Conservation (phyloP, 2,113 vertebrate genomes). For the Bettongia penicillata region DNA sequence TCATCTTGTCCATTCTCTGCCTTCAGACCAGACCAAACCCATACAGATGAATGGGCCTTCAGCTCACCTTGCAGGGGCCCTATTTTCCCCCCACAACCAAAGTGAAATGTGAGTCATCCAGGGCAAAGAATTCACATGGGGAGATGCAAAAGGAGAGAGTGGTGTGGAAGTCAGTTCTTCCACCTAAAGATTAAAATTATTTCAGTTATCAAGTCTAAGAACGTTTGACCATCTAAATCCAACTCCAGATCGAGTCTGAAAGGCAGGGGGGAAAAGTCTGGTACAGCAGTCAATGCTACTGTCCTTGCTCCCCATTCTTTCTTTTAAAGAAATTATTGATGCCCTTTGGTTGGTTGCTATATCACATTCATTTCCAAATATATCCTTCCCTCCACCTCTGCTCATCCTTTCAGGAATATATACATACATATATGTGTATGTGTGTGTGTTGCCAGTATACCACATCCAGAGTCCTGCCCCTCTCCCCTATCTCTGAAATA, state of each 20-base stretch:
- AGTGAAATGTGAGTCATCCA: neutral
- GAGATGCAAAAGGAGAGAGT: neutral
- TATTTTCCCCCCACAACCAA: neutral
- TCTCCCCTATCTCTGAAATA: neutral
- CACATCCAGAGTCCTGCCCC: neutral
- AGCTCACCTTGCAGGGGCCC: neutral
- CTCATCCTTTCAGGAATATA: neutral
- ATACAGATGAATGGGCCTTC: neutral
- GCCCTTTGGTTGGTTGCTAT: neutral
- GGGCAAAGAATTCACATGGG: neutral
- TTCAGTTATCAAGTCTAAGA: neutral
- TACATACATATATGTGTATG: too few species aligned
- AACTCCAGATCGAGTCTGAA: neutral
- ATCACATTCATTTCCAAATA: neutral
- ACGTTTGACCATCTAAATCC: neutral
- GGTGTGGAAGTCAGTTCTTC: neutral
- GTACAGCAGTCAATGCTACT: neutral
- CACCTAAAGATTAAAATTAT: neutral
- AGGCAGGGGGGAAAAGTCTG: neutral
- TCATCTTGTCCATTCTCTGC: neutral
- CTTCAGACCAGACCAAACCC: neutral
- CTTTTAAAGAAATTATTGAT: neutral
- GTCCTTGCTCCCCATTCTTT: neutral
- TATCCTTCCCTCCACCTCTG: neutral
- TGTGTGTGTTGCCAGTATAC: too few species aligned